Evolutionary conservation across 1,140 invertebrate species (phyloP), one percentile per base, ranked within the genome.

Genomic region (Cyrtorhinus lividipennis): DNA sequence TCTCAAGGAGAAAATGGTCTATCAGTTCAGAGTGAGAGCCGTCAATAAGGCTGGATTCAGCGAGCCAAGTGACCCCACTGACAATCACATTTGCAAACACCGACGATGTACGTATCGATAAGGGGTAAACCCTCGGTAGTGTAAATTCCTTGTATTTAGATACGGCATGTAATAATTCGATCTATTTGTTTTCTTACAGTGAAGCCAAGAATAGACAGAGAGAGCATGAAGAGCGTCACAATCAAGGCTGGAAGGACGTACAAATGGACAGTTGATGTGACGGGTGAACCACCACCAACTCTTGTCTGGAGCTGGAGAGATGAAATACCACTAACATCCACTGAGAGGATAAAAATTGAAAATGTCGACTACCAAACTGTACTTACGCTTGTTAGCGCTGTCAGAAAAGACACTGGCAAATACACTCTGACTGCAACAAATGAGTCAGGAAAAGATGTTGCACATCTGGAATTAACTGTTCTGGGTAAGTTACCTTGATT

Each of bases 31-130:
- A 62, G 89, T 96, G 1, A 80, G 83, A 24, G 94, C 93, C 25
- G 85, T 90, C 24, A 97, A 97, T 71, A 95, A 95, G 73, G 90
- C 92, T 63, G 94, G 92, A 60, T 72, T 80, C 15, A 83, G 88
- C 64, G 83, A 86, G 67, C 86, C 93, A n/a, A 95, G 89, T 66
- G 87, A 95, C 70, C 86, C 92, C 2, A 94, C 92, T 1, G 85
- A 89, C 66, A 92, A 91, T 72, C 91, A 95, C 75, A 75, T 92
- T 22, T 93, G 91, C 78, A 96, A 95, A 72, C 90, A 95, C 67
- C 89, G 81, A 73, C 91, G 93, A 72, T 77, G 91, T 95, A 82
- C 87, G 88, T 84, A 44, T n/a, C n/a, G n/a, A n/a, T n/a, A n/a
- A n/a, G n/a, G n/a, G n/a, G n/a, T n/a, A n/a, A n/a, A n/a, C n/a